A percentile compares a stretch with the other conserved stretches of the same genome.
Evolutionary conservation across 2,888 invertebrate genomes (phyloP).

Genomic region (Coleophora flavipennella): DNA sequence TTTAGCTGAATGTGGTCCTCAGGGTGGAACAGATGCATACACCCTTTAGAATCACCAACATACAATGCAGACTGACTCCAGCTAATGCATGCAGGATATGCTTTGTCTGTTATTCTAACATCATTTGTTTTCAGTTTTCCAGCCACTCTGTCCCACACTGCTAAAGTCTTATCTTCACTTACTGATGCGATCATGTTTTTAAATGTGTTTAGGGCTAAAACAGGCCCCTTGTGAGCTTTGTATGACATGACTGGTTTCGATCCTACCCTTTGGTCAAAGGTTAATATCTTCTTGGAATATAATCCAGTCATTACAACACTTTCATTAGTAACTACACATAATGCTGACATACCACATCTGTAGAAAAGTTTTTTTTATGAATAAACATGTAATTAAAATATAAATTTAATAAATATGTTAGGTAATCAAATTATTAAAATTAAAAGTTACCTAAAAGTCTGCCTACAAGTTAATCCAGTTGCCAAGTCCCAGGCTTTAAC

Average conservation of each 20-base stretch:
- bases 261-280: conserved; percentile 66
- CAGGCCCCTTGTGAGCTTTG: conserved; percentile 66
- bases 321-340: conserved; percentile 61
- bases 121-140: conserved; percentile 50
- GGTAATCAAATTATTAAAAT: background rate
- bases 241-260: conserved; percentile 48
- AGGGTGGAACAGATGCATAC: conserved; percentile 52
- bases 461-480: conserved; percentile 50
- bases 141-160: conserved; percentile 70
- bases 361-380: conserved; percentile 17
- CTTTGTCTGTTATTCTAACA: conserved; percentile 46
- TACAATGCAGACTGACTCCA: conserved; percentile 55
- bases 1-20: conserved; percentile 37
- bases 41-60: conserved; percentile 60
- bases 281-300: conserved; percentile 65
- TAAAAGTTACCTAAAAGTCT: conserved; percentile 54
- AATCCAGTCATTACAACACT: conserved; percentile 67
- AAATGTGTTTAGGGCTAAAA: conserved; percentile 48
- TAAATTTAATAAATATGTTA: background rate
- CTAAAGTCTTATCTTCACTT: conserved; percentile 73
- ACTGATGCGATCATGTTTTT: conserved; percentile 69
- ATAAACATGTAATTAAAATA: background rate
- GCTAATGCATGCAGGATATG: conserved; percentile 55
- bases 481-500: conserved; percentile 72
- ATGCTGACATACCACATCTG: conserved; percentile 66